Conservation (phyloP, 2,888 invertebrate species). For the Torymus texanus region DNA sequence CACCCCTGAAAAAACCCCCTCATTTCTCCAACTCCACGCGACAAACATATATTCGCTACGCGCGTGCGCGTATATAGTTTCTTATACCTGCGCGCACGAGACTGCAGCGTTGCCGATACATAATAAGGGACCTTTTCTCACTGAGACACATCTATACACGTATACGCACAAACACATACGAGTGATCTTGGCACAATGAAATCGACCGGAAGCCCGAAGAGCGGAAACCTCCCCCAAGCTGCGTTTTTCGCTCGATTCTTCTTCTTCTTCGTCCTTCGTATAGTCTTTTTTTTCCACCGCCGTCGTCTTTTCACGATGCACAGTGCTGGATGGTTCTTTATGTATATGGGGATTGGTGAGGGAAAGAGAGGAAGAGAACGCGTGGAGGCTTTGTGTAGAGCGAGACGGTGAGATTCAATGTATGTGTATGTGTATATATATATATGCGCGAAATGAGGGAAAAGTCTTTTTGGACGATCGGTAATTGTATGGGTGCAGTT, state of each 20-base stretch:
- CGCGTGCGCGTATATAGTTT: too few relatives aligned
- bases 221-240: constrained; percentile 36
- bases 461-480: background rate
- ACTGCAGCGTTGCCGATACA: too few relatives aligned
- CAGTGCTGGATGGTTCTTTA: constrained; percentile 1
- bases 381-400: constrained; percentile 3
- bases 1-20: too few relatives aligned
- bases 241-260: background rate
- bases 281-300: background rate
- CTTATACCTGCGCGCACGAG: too few relatives aligned
- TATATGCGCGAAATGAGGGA: constrained; percentile 18
- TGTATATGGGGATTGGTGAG: background rate
- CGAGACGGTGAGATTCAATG: too few relatives aligned
- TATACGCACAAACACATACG: background rate
- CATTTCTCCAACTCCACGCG: too few relatives aligned
- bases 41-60: too few relatives aligned
- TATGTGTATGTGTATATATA: background rate
- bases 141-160: too few relatives aligned
- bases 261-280: background rate
- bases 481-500: too few relatives aligned
- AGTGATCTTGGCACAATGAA: constrained; percentile 12
- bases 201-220: constrained; percentile 29
- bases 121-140: too few relatives aligned
- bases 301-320: background rate
- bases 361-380: background rate